Base-by-base conservation (phyloP, 2,797 vertebrate species). In the Cottoperca gobio region DNA sequence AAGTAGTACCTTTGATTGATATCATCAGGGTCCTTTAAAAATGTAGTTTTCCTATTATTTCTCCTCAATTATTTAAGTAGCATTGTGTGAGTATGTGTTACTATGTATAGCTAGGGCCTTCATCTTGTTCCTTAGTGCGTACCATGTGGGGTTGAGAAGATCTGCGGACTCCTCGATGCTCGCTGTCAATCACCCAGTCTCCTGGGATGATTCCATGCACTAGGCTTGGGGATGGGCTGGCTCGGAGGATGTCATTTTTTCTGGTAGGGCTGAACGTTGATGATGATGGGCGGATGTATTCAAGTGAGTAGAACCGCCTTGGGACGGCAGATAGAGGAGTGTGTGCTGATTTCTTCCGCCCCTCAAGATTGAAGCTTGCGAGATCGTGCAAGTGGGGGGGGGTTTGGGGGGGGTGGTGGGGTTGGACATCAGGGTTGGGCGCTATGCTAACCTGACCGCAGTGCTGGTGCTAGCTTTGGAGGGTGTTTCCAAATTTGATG, bases 401-500 rank as follows among this genome's bases (percentile, higher is more conserved):
- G n/a, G n/a, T n/a, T n/a, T n/a, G n/a, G n/a, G n/a, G n/a, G n/a
- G n/a, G n/a, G n/a, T n/a, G n/a, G n/a, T n/a, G n/a, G n/a, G n/a
- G n/a, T n/a, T 83, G 67, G 81, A 49, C 24, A 81, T 83, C 10
- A 78, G 78, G 23, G 72, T 50, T 0, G n/a, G 61, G 19, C 66
- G 91, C 92, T 8, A 64, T 31, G 28, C 84, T 35, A 9, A 85
- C 86, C 71, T 87, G 90, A 73, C 61, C 3, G 92, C 7, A 90
- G 85, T 0, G 74, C 58, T 52, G 75, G 46, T 0, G 91, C 84
- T 68, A 90, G 95, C 74, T 94, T 97, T 26, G 94, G 93, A 72
- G 96, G 65, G 94, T 79, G 66, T 95, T 97, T 45, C 97, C 96
- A 57, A 97, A 99, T 84, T 95, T 98, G 83, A 99, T 99, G 89